These are phyloP conservation scores for Nettapus auritus DNA, from an alignment of 2,113 vertebrate genomes.

Conservation along the genomic window DNA sequence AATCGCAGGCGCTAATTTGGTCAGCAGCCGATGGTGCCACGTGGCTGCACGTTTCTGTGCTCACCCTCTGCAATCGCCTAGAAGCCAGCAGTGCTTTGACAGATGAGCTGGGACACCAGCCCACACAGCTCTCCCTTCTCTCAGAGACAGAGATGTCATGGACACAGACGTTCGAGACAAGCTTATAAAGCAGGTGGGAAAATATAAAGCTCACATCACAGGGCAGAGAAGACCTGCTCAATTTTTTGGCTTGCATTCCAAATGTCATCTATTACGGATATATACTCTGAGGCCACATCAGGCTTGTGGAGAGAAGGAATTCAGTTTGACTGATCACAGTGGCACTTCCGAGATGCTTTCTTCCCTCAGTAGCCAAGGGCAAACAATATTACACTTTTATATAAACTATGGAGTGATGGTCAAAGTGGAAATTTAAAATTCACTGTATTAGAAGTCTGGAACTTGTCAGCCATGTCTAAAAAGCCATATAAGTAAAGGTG, in stretches of 20 bases:
- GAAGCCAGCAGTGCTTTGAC: neutral
- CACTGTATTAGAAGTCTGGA: neutral
- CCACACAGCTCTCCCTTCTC: neutral
- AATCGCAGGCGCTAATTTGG: neutral
- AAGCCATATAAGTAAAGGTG: neutral
- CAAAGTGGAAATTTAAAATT: neutral
- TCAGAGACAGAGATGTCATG: neutral
- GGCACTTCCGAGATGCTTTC: neutral
- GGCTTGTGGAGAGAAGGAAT: neutral
- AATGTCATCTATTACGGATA: neutral
- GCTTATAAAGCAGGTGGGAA: neutral
- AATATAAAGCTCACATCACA: neutral
- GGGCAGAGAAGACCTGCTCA: neutral
- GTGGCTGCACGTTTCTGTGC: neutral
- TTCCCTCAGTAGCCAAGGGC: neutral
- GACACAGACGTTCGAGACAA: neutral
- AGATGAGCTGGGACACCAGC: neutral
- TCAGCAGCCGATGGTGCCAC: neutral
- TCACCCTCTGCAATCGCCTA: neutral
- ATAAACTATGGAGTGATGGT: neutral
- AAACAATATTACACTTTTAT: neutral
- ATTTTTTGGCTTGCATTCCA: neutral
- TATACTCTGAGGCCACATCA: neutral
- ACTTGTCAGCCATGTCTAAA: neutral
- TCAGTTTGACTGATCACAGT: neutral